Evolutionary conservation across 2,888 invertebrate species (phyloP), one percentile per base, ranked within the genome.

Genomic region (Volucella inanis): DNA sequence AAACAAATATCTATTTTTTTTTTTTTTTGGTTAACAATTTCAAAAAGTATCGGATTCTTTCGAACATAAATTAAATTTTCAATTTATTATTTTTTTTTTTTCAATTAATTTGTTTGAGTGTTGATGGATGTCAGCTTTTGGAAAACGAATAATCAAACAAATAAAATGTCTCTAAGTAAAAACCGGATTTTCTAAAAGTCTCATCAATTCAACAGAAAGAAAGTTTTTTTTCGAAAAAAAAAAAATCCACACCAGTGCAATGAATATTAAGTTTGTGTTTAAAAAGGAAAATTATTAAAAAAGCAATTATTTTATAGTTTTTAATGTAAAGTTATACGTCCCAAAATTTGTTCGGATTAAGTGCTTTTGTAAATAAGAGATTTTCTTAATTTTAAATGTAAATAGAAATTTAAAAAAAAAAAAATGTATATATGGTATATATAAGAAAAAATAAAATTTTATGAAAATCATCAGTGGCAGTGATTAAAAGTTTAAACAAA

Each of bases 1-100:
- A 18, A 70, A 59, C 3, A 75, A 52, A 59, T 39, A 47, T 41
- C 54, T 15, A 61, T 39, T 57, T 41, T 10, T 31, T 49, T 57
- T 31, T 31, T 31, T 6, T 6, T 31, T 49, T 62, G 41, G 39
- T 39, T 39, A 79, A 64, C 74, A 41, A 59, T 59, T 74, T 74
- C 6, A 74, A 18, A 68, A 38, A 11, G 12, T 14, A 45, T 31
- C 31, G 31, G 6, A 31, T 31, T 31, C 6, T 31, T 31, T 31
- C 31, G 1, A 31, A 31, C 11, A 45, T 8, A 2, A 45, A 45
- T 45, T 10, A 45, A n/a, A 22, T 22, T 22, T 22, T 2, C 18
- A 22, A 22, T 22, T 22, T 22, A 22, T 22, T 22, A 3, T 12
- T 45, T 45, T 45, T 4, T 55, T 55, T 22, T 31, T 38, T 55